Evolutionary conservation across 1,140 invertebrate species (phyloP).

Genomic region (Pogonomyrmex californicus): DNA sequence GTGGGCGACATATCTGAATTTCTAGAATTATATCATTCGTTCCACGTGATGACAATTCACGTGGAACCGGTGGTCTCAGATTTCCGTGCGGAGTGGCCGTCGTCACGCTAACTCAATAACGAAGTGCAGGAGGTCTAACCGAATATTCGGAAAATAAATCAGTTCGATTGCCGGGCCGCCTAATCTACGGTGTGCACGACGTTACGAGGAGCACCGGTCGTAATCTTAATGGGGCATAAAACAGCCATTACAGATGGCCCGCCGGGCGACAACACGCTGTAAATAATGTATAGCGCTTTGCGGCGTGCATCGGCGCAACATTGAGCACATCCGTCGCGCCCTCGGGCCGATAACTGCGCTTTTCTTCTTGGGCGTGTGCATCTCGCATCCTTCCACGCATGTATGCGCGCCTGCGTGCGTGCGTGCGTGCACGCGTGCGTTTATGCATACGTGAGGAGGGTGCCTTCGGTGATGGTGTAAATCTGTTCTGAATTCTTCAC

Average conservation of each 20-base stretch:
- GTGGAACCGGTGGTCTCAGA: slow-evolving; percentile 4
- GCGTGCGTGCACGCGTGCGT: not conserved
- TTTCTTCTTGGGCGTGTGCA: slow-evolving; percentile 34
- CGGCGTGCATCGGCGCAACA: slow-evolving; percentile 49
- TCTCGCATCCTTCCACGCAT: slow-evolving; percentile 20
- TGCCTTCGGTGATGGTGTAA: not conserved
- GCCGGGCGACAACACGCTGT: slow-evolving; percentile 81
- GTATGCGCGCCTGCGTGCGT: not conserved
- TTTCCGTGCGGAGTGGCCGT: slow-evolving; percentile 22
- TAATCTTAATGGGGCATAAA: slow-evolving; percentile 85
- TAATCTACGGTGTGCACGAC: slow-evolving; percentile 75
- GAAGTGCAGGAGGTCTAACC: slow-evolving; percentile 38
- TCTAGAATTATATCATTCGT: slow-evolving; percentile 2
- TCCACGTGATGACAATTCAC: slow-evolving; percentile 32
- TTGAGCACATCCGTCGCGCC: slow-evolving; percentile 35
- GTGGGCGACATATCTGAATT: not conserved
- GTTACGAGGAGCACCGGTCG: slow-evolving; percentile 66
- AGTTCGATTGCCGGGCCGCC: slow-evolving; percentile 54
- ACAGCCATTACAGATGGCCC: slow-evolving; percentile 86
- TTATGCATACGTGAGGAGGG: not conserved
- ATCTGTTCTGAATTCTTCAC: slow-evolving; percentile 51
- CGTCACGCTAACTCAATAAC: slow-evolving; percentile 38
- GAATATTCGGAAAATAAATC: slow-evolving; percentile 74
- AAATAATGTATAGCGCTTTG: slow-evolving; percentile 77
- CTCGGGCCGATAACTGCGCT: slow-evolving; percentile 58